Base-by-base conservation (phyloP, 2,888 invertebrate genomes). In the Zygaena filipendulae region DNA sequence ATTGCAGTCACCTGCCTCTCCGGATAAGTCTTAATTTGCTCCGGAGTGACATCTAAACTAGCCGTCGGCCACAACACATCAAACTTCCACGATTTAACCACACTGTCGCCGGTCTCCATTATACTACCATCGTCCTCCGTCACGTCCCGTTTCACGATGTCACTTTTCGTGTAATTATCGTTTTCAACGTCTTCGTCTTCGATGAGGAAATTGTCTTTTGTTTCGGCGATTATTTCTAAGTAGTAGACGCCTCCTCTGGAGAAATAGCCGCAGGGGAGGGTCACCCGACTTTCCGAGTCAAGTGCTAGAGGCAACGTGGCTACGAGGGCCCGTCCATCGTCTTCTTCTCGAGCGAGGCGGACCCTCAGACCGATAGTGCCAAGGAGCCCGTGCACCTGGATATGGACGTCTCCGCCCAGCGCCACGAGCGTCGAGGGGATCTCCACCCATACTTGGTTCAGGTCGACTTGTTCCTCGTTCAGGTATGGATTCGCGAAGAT, bases 31-130 rank as follows among this genome's bases (percentile, higher is more conserved):
- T 87, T 86, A 28, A 92, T 85, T 45, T 86, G 85, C 47, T 89
- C 88, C 3, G 91, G 90, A 31, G 87, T 88, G 25, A 92, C 81
- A 27, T 85, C 84, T 43, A 92, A 61, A 36, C 83, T 83, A 1
- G 91, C 89, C 33, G 83, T 82, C 4, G 92, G 92, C 92, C 92
- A 92, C 62, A 88, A 82, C 4, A 92, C 92, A 47, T 92, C 91
- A 47, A 92, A 81, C 33, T 85, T 82, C 67, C 82, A 81, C 2
- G 82, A 72, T 24, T 77, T 77, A 4, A 77, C 63, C 13, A 69
- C 47, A 43, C 66, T 72, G 20, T 74, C 74, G 23, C 68, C 63
- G 7, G 70, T 69, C 38, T 75, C 75, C 45, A 72, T 56, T 2
- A 77, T 40, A 30, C 56, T 63, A 8, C 67, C 69, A n/a, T 62